phyloP scores from a whole-genome alignment of 2,797 vertebrate species.

The Syngnathus rostellatus region DNA sequence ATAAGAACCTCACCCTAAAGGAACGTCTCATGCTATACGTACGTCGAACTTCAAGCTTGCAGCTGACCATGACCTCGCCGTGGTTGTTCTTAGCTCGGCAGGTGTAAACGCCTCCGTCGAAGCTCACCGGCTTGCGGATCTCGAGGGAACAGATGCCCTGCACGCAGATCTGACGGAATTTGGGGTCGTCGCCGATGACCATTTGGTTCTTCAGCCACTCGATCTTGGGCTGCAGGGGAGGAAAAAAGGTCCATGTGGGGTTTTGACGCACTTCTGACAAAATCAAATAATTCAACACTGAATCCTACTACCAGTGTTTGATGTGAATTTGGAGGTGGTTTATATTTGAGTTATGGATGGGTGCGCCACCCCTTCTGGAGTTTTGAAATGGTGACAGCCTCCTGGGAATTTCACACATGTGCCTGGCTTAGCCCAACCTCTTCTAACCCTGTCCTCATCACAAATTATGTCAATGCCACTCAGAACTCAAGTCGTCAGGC shows the following conservation, averaged over 20 bases:
- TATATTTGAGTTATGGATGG: no score
- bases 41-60: slow-evolving; percentile 92
- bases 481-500: neutral
- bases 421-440: no score
- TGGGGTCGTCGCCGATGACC: slow-evolving; percentile 86
- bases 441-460: no score
- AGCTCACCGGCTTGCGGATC: slow-evolving; percentile 88
- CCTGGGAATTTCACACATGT: no score
- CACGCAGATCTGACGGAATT: slow-evolving; percentile 80
- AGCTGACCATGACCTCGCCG: slow-evolving; percentile 81
- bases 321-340: no score
- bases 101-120: slow-evolving; percentile 85
- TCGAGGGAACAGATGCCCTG: slow-evolving; percentile 92
- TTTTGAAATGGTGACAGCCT: no score
- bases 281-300: no score
- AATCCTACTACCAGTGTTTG: no score
- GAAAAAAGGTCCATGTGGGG: neutral
- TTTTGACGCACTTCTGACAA: slow-evolving; percentile 9
- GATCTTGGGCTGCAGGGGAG: slow-evolving; percentile 77
- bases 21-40: slow-evolving; percentile 30
- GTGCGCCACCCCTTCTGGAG: no score
- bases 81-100: slow-evolving; percentile 82
- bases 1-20: neutral
- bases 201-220: slow-evolving; percentile 95
- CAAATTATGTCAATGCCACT: slow-evolving; percentile 1